These are phyloP conservation scores for Sebastes itinus DNA, from an alignment of 2,797 vertebrate genomes.

Conservation along the genomic window DNA sequence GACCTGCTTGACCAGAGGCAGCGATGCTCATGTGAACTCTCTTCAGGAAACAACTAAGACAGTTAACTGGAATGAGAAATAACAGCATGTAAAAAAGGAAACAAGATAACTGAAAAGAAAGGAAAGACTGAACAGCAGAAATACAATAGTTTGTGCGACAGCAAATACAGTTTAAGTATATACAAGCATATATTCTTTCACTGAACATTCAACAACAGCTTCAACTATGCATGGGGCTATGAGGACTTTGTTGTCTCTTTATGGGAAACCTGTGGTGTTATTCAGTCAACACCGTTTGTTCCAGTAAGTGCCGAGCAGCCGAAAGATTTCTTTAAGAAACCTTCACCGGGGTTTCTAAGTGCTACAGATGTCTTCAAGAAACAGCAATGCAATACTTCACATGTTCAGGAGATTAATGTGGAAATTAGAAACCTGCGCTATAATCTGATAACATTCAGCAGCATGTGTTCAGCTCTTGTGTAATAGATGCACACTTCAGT, in stretches of 20 bases:
- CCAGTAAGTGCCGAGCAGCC: conserved; percentile 2
- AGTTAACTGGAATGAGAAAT: conserved; percentile 45
- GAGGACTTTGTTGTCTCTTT: conserved; percentile 17
- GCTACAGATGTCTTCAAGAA: conserved; percentile 24
- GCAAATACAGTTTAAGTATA: conserved; percentile 71
- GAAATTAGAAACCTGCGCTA: conserved; percentile 11
- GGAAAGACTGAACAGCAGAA: conserved; percentile 49
- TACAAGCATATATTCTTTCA: conserved; percentile 62
- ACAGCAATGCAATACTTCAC: conserved; percentile 7
- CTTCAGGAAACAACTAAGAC: conserved; percentile 46
- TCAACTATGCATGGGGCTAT: conserved; percentile 30
- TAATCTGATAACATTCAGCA: conserved; percentile 22
- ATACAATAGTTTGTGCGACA: conserved; percentile 62
- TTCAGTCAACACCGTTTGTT: conserved; percentile 17
- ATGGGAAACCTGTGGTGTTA: background rate
- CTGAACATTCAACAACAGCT: conserved; percentile 68
- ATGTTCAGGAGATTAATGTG: background rate
- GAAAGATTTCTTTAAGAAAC: conserved; percentile 7
- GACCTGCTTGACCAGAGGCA: conserved; percentile 37
- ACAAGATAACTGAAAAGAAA: conserved; percentile 2
- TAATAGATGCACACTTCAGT: background rate
- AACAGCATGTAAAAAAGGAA: conserved; percentile 33
- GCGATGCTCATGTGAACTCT: conserved; percentile 35
- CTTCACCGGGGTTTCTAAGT: conserved; percentile 8
- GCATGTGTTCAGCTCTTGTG: background rate